Base-by-base conservation (phyloP, 2,113 vertebrate genomes). In the Seriola rivoliana region DNA sequence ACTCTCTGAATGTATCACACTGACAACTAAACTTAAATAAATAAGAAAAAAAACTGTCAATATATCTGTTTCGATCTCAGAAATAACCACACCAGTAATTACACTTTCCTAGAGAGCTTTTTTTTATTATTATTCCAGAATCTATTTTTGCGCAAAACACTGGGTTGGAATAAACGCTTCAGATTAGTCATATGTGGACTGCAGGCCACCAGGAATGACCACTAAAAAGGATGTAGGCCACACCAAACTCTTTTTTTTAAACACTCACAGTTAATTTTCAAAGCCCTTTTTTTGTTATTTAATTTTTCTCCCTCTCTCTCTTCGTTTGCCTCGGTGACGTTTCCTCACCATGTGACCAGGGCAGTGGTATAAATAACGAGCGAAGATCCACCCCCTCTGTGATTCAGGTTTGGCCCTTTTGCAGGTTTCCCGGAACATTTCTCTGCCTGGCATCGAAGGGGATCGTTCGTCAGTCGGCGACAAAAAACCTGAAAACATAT, bases 311-410 rank as follows among this genome's bases (percentile, higher is more conserved):
- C 4, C 19, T 73, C 55, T 74, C 36, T 91, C 86, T 81, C 60
- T 82, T 90, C 80, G 36, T 88, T 72, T 80, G 63, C 40, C 82
- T 67, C 16, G 80, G 92, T 98, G 97, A 98, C 97, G 97, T 93
- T 74, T 64, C 46, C 66, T 67, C 80, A 50, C 95, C 97, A 97
- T 95, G 97, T 98, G 97, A 97, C 85, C 94, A 60, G 70, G 38
- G 83, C 86, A 91, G 86, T 59, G 71, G 93, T 96, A 96, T 96
- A 97, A 96, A 96, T 91, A 71, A 4, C 19, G 68, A 74, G 84
- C 80, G 50, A 86, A 94, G 96, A 89, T 92, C 96, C 96, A 95
- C 96, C 97, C 96, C 95, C 93, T 95, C 85, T 89, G 83, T 94
- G 96, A 96, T 94, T 95, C 93, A 92, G 94, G 92, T 94, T 89